Evolutionary conservation across 2,888 invertebrate genomes (phyloP).

Genomic region (Melanostoma scalare): DNA sequence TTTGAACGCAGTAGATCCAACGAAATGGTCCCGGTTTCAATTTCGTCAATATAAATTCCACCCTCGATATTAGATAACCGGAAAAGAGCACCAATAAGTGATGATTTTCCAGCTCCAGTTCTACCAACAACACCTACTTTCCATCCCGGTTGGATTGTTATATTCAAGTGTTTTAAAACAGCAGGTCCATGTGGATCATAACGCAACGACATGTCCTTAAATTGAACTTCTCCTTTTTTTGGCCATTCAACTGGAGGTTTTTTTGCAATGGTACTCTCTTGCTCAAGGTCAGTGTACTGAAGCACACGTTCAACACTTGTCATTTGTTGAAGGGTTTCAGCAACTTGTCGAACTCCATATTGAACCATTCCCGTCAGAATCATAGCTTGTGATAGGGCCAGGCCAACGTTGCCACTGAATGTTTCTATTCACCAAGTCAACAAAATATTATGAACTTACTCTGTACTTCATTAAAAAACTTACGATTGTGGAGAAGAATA

Average conservation of each 20-base stretch:
- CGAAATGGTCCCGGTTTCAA: constrained; percentile 84
- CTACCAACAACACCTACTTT: constrained; percentile 92
- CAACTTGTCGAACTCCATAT: constrained; percentile 88
- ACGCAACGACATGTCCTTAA: constrained; percentile 84
- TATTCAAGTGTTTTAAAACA: constrained; percentile 88
- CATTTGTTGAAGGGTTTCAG: constrained; percentile 88
- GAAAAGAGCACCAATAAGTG: constrained; percentile 90
- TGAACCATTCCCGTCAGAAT: constrained; percentile 88
- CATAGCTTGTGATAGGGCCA: constrained; percentile 87
- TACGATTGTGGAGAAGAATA: constrained; percentile 85
- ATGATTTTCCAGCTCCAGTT: constrained; percentile 93
- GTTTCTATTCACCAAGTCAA: constrained; percentile 75
- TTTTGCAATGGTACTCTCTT: constrained; percentile 82
- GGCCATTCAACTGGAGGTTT: constrained; percentile 88
- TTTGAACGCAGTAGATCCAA: constrained; percentile 83
- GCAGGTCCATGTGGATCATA: constrained; percentile 85
- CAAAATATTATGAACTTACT: neutral
- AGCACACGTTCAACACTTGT: constrained; percentile 89
- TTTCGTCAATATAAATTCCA: constrained; percentile 87
- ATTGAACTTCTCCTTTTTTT: constrained; percentile 84
- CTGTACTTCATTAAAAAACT: constrained; percentile 74
- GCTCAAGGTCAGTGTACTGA: constrained; percentile 87
- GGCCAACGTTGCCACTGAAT: constrained; percentile 87
- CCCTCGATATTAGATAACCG: constrained; percentile 89
- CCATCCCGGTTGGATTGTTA: constrained; percentile 86